Conservation (phyloP, 2,797 vertebrate species). For the Odontamblyopus lacepedii region DNA sequence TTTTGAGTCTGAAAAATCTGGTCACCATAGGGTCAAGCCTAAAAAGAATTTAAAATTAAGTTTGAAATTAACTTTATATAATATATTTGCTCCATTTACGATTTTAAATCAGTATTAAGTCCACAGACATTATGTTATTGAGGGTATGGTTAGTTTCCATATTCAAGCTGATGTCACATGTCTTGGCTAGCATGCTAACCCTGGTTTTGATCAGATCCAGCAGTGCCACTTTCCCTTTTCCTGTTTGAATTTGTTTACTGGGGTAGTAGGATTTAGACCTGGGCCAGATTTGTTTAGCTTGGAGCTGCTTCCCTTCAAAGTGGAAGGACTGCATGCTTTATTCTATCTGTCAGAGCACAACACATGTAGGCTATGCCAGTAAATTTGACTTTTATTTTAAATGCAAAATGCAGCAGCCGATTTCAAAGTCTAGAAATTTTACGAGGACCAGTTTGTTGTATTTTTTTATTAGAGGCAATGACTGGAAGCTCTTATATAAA, state of each 20-base stretch:
- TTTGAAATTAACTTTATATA: no score
- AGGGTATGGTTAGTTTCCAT: no score
- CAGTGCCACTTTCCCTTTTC: background rate
- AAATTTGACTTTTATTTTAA: constrained; percentile 38
- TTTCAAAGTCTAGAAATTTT: background rate
- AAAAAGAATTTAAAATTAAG: no score
- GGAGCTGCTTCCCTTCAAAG: background rate
- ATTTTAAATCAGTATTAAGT: no score
- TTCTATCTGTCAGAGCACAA: constrained; percentile 3
- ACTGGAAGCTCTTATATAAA: background rate
- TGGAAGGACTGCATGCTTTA: background rate
- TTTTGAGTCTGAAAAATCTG: no score
- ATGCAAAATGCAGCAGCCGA: constrained; percentile 5
- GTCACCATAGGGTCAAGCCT: no score
- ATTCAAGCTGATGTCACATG: background rate
- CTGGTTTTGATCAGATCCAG: background rate
- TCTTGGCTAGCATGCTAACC: constrained; percentile 34
- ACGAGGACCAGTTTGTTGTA: background rate
- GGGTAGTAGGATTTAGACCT: background rate
- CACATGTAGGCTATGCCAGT: constrained; percentile 8
- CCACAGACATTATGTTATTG: no score
- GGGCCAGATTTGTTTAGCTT: constrained; percentile 6
- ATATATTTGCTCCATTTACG: no score
- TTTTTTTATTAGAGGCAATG: background rate
- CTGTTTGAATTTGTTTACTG: constrained; percentile 8